Percentiles rank a stretch among this genome's conserved stretches.
phyloP scores from a whole-genome alignment of 2,113 vertebrate genomes.

The Apistogramma diplotaenia region DNA sequence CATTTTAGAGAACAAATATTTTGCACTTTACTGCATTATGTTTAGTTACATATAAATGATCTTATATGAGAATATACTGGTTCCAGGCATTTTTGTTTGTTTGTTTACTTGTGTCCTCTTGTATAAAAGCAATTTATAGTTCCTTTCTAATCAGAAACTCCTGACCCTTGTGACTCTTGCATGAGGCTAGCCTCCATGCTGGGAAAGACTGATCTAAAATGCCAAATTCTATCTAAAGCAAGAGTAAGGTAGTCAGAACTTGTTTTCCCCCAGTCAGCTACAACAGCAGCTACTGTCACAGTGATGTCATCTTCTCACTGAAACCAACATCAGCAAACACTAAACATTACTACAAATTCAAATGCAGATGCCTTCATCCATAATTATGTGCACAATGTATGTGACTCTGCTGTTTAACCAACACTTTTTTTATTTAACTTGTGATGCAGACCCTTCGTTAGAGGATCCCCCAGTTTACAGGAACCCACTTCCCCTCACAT shows the following conservation, averaged over 20 bases:
- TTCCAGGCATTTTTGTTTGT: background rate
- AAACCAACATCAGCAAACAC: background rate
- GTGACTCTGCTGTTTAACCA: background rate
- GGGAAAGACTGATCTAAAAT: background rate
- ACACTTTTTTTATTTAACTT: background rate
- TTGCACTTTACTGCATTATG: background rate
- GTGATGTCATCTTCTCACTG: background rate
- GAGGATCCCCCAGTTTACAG: background rate
- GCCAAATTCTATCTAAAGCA: background rate
- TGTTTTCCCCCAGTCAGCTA: background rate
- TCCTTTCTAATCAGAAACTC: background rate
- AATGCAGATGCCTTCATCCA: background rate
- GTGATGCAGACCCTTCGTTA: background rate
- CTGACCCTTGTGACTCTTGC: background rate
- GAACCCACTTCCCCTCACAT: conserved; percentile 7
- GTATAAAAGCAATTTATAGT: background rate
- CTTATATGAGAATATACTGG: background rate
- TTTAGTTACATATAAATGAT: background rate
- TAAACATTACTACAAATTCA: background rate
- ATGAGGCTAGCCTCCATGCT: too few relatives aligned
- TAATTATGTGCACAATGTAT: background rate
- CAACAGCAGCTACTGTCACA: background rate
- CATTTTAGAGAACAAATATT: background rate
- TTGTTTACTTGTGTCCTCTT: background rate
- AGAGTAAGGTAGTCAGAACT: background rate